Evolutionary conservation across 2,797 vertebrate species (phyloP), one percentile per base, ranked within the genome.

Genomic region (Gallinago nigripennis): DNA sequence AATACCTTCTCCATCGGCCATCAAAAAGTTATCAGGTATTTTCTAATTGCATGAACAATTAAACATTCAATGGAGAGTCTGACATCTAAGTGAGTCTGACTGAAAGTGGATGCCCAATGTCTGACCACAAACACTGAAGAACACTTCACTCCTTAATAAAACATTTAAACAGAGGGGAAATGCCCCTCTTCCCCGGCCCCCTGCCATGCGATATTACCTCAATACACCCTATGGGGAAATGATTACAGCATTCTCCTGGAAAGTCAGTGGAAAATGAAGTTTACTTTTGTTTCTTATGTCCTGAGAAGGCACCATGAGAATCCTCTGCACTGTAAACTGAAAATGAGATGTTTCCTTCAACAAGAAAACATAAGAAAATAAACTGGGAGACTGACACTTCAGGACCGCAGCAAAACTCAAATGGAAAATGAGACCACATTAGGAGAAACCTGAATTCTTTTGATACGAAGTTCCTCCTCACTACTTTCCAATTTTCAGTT

Each of bases 291-390:
- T 87, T 66, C 53, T 70, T 39, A n/a, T 10, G 1, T 61, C 31
- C 46, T 31, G 6, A 94, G 46, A 76, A 86, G 56, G 16, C 83
- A 65, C 19, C 33, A n/a, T 17, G 11, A 81, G 56, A 77, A 78
- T 45, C 21, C 31, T 70, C 46, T 70, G 31, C 35, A 69, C 24
- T 56, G 8, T 25, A 91, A 77, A 14, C 45, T 63, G 51, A 84
- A 91, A 94, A 81, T 31, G 5, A 16, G 21, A 92, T 54, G 9
- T 61, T 86, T 93, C 27, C 39, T 81, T 77, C 37, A 85, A 33
- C 18, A 76, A 64, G 27, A 88, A 88, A 83, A 64, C 25, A 20
- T 0, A 68, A 68, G 31, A 72, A 81, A 61, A 51, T 50, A 53
- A 46, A 37, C 3, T 41, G 19, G 15, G 27, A 85, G 13, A 85